A percentile compares a stretch with the other conserved stretches of the same genome.
phyloP scores from a whole-genome alignment of 2,888 invertebrate genomes.

The Stramonita haemastoma region DNA sequence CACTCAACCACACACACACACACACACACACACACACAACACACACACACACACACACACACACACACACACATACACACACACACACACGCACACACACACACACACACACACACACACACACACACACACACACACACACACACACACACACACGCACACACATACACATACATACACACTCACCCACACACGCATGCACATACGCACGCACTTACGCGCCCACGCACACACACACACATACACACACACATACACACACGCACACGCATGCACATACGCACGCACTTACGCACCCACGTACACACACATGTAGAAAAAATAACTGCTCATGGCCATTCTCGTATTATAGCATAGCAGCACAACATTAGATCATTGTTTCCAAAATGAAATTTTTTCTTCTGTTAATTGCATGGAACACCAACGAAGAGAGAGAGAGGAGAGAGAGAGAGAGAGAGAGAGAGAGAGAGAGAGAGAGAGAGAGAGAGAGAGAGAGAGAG shows the following conservation, averaged over 20 bases:
- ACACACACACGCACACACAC: conserved; percentile 2
- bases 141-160: background rate
- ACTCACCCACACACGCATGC: background rate
- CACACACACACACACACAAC: too few relatives aligned
- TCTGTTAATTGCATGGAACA: too few relatives aligned
- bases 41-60: too few relatives aligned
- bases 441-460: conserved; percentile 34
- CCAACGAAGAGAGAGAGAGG: background rate
- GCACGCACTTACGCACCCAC: too few relatives aligned
- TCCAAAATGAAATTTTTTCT: too few relatives aligned
- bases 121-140: background rate
- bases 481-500: conserved; percentile 42
- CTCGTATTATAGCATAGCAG: too few relatives aligned
- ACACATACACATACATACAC: background rate
- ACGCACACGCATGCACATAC: too few relatives aligned
- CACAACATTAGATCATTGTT: too few relatives aligned
- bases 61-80: background rate
- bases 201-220: background rate
- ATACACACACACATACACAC: background rate
- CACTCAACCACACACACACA: too few relatives aligned
- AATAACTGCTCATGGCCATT: too few relatives aligned
- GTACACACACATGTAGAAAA: too few relatives aligned
- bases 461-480: conserved; percentile 41
- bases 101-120: background rate
- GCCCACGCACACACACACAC: background rate